phyloP scores from a whole-genome alignment of 1,140 invertebrate genomes.

The Aphis craccivora region DNA sequence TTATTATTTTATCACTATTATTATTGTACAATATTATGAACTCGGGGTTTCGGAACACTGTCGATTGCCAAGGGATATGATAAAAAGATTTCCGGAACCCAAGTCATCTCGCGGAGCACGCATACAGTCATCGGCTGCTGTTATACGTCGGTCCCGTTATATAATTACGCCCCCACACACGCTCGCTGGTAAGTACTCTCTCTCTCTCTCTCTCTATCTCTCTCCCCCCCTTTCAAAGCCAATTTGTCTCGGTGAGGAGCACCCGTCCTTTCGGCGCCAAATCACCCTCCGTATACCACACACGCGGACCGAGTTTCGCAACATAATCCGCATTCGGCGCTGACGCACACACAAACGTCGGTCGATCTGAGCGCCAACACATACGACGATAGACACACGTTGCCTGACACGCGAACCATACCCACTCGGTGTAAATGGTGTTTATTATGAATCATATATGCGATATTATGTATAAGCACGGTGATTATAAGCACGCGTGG shows the following conservation, averaged over 20 bases:
- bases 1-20: not conserved
- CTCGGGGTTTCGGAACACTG: not conserved
- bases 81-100: not conserved
- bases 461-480: not conserved
- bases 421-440: not conserved
- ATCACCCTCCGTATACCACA: not conserved
- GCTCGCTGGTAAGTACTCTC: not conserved
- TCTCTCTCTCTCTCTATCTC: not conserved
- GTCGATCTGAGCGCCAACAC: not conserved
- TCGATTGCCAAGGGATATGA: not conserved
- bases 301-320: not conserved
- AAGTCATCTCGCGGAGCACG: not conserved
- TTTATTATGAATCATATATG: not conserved
- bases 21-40: not conserved
- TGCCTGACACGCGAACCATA: not conserved
- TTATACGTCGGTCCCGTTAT: not conserved
- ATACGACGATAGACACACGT: not conserved
- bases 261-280: not conserved
- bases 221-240: too few species aligned
- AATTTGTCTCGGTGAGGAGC: not conserved
- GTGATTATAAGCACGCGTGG: constrained; percentile 5
- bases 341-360: not conserved
- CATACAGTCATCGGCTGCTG: not conserved
- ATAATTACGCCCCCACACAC: not conserved
- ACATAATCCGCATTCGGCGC: constrained; percentile 36